A percentile compares a stretch with the other conserved stretches of the same genome.
These are phyloP conservation scores for Cassiopea xamachana DNA, from an alignment of 30 jellyfish, hydroid and myxozoan species.

Conservation along the genomic window DNA sequence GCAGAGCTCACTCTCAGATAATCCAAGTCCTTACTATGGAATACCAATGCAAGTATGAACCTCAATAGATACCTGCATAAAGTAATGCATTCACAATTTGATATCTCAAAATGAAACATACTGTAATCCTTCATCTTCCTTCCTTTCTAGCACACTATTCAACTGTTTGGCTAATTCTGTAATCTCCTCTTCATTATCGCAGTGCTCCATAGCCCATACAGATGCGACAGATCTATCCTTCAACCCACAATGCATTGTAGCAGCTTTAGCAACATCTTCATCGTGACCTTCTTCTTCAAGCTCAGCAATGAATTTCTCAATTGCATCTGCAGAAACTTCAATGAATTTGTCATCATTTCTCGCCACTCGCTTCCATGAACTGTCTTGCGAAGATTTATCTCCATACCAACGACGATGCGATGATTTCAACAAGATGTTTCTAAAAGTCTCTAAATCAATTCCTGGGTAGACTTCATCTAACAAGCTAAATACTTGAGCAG, in stretches of 20 bases:
- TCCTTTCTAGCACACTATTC: constrained; percentile 38
- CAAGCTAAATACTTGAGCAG: constrained; percentile 67
- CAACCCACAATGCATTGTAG: constrained; percentile 47
- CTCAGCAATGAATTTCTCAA: constrained; percentile 15
- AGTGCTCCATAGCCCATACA: constrained; percentile 58
- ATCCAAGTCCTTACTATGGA: too few species aligned
- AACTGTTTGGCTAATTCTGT: constrained; percentile 39
- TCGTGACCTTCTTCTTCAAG: constrained; percentile 50
- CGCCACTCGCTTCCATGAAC: not conserved
- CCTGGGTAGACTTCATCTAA: constrained; percentile 55
- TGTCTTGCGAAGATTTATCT: not conserved
- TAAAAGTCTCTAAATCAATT: constrained; percentile 20
- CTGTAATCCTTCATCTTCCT: not conserved
- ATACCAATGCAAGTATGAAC: too few species aligned
- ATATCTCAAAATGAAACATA: not conserved
- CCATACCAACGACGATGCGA: constrained; percentile 43
- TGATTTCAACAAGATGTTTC: constrained; percentile 14
- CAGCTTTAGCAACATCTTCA: constrained; percentile 79
- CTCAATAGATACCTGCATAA: too few species aligned
- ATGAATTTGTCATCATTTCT: constrained; percentile 50
- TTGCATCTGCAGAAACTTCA: constrained; percentile 1
- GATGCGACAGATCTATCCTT: constrained; percentile 14
- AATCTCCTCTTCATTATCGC: constrained; percentile 12
- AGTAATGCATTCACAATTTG: not conserved
- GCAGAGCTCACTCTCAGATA: too few species aligned